These are phyloP conservation scores for Atta cephalotes DNA, from an alignment of 1,140 invertebrate species.

Conservation along the genomic window DNA sequence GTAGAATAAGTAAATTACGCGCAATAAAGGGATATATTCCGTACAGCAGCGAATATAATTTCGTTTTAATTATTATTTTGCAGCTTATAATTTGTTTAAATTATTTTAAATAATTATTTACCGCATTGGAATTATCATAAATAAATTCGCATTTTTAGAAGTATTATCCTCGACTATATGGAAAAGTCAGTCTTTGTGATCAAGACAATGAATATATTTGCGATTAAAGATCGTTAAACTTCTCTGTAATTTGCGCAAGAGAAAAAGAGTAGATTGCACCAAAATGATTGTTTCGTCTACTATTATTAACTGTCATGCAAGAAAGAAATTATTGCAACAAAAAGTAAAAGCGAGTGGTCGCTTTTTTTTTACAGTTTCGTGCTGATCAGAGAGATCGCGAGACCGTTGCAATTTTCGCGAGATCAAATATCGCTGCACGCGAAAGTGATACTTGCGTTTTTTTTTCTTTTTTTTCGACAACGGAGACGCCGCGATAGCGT, in stretches of 20 bases:
- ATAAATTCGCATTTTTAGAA: neutral
- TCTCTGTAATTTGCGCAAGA: neutral
- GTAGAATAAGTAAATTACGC: neutral
- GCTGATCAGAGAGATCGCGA: neutral
- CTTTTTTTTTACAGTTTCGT: slow-evolving; percentile 10
- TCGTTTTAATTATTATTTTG: neutral
- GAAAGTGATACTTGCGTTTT: slow-evolving; percentile 7
- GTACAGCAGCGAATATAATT: neutral
- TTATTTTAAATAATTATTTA: neutral
- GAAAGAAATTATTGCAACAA: neutral
- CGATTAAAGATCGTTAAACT: slow-evolving; percentile 1
- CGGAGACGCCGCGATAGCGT: neutral
- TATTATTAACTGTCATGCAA: neutral
- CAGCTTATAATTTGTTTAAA: neutral
- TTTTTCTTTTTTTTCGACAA: neutral
- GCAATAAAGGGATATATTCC: neutral
- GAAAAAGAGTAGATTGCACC: neutral
- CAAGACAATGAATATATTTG: neutral
- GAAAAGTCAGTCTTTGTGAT: neutral
- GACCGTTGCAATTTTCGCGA: slow-evolving; percentile 1
- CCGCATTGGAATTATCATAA: neutral
- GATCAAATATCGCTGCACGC: slow-evolving; percentile 27
- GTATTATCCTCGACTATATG: neutral
- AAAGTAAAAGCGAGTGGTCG: neutral
- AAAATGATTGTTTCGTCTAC: neutral